Evolutionary conservation across 2,113 vertebrate genomes (phyloP).

Genomic region (Oxyruncus cristatus): DNA sequence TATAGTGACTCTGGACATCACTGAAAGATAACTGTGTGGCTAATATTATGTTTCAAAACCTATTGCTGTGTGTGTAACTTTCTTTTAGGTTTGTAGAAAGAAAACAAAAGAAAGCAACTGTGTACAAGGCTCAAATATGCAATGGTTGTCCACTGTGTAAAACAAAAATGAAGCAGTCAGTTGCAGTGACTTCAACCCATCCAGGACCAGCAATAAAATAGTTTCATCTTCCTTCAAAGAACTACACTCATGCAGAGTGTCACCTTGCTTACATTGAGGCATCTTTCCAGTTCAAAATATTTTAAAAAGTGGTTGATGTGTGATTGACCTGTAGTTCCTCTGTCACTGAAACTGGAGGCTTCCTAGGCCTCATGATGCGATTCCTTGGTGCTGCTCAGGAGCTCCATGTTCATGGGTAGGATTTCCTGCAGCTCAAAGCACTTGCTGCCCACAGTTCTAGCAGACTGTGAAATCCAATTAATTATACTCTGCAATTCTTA

Average conservation of each 20-base stretch:
- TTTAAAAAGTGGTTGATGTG: background rate
- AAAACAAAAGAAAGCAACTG: background rate
- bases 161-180: background rate
- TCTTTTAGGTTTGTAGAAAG: background rate
- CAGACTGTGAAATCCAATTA: constrained; percentile 48
- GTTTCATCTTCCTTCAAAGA: background rate
- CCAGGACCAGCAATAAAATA: background rate
- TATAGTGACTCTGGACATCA: fast-evolving
- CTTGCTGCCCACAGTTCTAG: background rate
- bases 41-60: background rate
- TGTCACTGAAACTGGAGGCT: background rate
- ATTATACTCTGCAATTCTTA: constrained; percentile 13
- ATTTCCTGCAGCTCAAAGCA: constrained; percentile 11
- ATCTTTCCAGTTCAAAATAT: background rate
- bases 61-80: background rate
- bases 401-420: background rate
- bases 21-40: background rate
- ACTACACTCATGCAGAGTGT: fast-evolving
- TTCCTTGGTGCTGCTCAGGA: background rate
- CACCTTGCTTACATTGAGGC: background rate
- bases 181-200: background rate
- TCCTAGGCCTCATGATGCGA: background rate
- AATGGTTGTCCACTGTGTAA: background rate
- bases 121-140: background rate
- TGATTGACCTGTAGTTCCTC: background rate